Evolutionary conservation across 2,113 vertebrate species (phyloP).

Genomic region (Phyllostomus discolor): DNA sequence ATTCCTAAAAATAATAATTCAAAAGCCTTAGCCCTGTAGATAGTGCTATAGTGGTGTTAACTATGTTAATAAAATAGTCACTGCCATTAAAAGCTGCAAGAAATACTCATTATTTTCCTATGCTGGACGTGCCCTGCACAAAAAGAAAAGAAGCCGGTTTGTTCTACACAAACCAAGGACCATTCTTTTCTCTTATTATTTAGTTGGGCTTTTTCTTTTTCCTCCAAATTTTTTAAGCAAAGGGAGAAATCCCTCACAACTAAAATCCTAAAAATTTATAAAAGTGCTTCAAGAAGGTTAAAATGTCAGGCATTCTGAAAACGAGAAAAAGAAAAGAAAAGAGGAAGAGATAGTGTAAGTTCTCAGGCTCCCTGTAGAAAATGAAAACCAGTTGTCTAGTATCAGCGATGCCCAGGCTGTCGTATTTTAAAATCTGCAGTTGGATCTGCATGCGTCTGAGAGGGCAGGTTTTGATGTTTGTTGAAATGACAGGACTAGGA

Average conservation of each 20-base stretch:
- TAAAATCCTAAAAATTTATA: constrained; percentile 41
- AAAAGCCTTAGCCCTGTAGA: constrained; percentile 77
- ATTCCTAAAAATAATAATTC: constrained; percentile 79
- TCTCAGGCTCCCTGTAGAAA: constrained; percentile 51
- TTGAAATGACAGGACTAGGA: constrained; percentile 79
- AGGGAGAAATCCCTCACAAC: constrained; percentile 50
- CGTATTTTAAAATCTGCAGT: constrained; percentile 65
- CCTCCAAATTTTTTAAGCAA: constrained; percentile 38
- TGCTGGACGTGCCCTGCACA: not conserved
- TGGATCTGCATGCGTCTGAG: constrained; percentile 38
- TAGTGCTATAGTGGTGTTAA: constrained; percentile 77
- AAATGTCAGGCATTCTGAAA: constrained; percentile 66
- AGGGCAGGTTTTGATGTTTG: constrained; percentile 63
- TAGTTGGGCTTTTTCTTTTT: constrained; percentile 9
- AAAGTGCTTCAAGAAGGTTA: constrained; percentile 69
- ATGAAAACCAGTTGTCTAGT: constrained; percentile 67
- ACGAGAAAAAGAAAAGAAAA: not conserved
- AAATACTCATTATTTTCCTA: constrained; percentile 74
- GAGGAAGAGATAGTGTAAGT: constrained; percentile 1
- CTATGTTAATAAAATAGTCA: constrained; percentile 84
- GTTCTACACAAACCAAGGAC: constrained; percentile 31
- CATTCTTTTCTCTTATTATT: constrained; percentile 58
- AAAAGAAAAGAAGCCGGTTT: constrained; percentile 50
- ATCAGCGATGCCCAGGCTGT: constrained; percentile 26
- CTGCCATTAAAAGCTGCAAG: constrained; percentile 78